These are phyloP conservation scores for Pseudotriccus pelzelni DNA, from an alignment of 2,797 vertebrate species.

Conservation along the genomic window DNA sequence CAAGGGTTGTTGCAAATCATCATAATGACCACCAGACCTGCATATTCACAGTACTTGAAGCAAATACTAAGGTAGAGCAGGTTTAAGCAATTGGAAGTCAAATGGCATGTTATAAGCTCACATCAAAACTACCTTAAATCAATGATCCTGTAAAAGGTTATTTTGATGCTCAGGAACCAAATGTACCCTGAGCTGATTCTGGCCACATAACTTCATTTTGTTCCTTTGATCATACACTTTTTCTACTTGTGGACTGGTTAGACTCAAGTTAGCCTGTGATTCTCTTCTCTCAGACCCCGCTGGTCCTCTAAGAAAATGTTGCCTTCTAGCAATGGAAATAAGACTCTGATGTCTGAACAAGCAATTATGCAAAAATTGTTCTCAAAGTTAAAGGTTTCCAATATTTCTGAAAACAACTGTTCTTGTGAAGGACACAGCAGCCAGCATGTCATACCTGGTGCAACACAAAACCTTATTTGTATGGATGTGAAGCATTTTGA, in stretches of 20 bases:
- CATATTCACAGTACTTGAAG: neutral
- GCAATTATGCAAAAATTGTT: neutral
- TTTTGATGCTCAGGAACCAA: neutral
- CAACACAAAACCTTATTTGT: neutral
- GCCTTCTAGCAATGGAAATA: neutral
- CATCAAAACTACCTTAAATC: neutral
- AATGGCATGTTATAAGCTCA: neutral
- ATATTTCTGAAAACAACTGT: neutral
- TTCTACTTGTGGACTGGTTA: neutral
- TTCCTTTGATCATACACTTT: neutral
- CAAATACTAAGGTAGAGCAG: neutral
- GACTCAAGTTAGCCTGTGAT: neutral
- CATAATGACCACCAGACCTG: neutral
- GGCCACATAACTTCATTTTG: neutral
- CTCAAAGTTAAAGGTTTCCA: constrained; percentile 11
- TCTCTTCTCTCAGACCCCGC: neutral
- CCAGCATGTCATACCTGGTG: neutral
- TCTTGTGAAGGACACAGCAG: neutral
- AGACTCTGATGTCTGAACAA: neutral
- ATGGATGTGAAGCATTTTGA: neutral
- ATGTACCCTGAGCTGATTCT: neutral
- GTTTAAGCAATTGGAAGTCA: neutral
- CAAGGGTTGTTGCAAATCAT: neutral
- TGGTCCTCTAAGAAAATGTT: neutral
- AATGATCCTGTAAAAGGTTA: neutral